Conservation (phyloP, 2,113 vertebrate species). For the Crypturellus undulatus region DNA sequence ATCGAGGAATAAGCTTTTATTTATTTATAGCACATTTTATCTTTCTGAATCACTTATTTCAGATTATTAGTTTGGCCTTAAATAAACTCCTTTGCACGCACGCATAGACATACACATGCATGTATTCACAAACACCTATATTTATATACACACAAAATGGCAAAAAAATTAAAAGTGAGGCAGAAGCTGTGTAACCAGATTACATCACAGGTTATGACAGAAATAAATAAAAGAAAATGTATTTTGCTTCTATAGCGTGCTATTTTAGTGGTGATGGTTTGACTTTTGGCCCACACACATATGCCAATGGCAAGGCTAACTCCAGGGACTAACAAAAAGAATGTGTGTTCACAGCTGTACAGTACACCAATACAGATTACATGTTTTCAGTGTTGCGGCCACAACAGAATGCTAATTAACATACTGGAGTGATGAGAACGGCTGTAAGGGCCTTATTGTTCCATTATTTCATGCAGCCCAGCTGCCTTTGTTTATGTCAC, state of each 20-base stretch:
- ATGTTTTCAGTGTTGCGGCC: slow-evolving; percentile 88
- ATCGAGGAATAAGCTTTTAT: slow-evolving; percentile 27
- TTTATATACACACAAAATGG: not conserved
- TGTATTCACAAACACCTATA: not conserved
- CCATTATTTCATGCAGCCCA: slow-evolving; percentile 88
- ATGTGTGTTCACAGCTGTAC: slow-evolving; percentile 89
- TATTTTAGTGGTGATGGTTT: slow-evolving; percentile 78
- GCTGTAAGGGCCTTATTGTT: slow-evolving; percentile 88
- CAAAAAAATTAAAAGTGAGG: slow-evolving; percentile 35
- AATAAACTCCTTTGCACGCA: not conserved
- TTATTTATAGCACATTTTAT: slow-evolving; percentile 47
- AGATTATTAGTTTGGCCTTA: slow-evolving; percentile 24
- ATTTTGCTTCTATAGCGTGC: slow-evolving; percentile 69
- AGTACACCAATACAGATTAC: slow-evolving; percentile 88
- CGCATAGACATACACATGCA: not conserved
- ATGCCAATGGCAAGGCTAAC: slow-evolving; percentile 85
- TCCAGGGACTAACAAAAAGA: slow-evolving; percentile 85
- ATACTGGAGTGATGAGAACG: slow-evolving; percentile 86
- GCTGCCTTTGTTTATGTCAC: slow-evolving; percentile 89
- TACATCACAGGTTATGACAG: slow-evolving; percentile 75
- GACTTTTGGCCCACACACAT: slow-evolving; percentile 86
- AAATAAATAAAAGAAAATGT: slow-evolving; percentile 70
- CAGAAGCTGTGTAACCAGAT: slow-evolving; percentile 62
- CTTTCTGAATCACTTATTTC: slow-evolving; percentile 37
- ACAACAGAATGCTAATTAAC: slow-evolving; percentile 90